Evolutionary conservation across 2,797 vertebrate species (phyloP), one percentile per base, ranked within the genome.

Genomic region (Balearica regulorum): DNA sequence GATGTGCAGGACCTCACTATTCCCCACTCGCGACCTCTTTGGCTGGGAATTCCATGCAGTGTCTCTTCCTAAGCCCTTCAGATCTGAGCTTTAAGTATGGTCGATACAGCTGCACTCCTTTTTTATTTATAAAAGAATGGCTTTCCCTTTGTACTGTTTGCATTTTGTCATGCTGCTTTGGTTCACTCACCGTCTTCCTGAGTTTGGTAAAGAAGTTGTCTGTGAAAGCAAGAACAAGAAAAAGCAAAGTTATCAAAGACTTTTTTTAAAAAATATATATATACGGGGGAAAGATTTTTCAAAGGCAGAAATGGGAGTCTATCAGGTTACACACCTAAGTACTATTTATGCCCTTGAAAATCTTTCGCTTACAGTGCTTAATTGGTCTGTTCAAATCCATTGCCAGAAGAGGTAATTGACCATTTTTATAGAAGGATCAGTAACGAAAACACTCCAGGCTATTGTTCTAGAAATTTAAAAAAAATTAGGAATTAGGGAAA

Each of bases 311-410:
- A 44, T 16, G 70, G 26, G 31, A 83, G 7, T 53, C 25, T 69
- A 4, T 76, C 37, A 53, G 31, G 43, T 93, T 89, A 66, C 62
- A 44, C 76, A 84, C 69, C 55, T 43, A 66, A 90, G 49, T 85
- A 35, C 46, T 88, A 78, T 81, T 93, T 85, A 75, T 86, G 61
- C 46, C 90, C 84, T 95, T 95, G 92, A 87, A 94, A 93, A 76
- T 69, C 75, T 85, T 89, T 93, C 1, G 3, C 68, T 92, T 90
- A 57, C 11, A 17, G 33, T 91, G 61, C 58, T 92, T 95, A 95
- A 95, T 87, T 92, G 69, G 46, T 81, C 78, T 93, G 61, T 89
- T 61, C 51, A 91, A 89, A 83, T 90, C 61, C 39, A 65, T 65
- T 75, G 79, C 65, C 84, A 87, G 61, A 71, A 93, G 83, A 95